Evolutionary conservation across 2,888 invertebrate genomes (phyloP).

Genomic region (Agrotis puta): DNA sequence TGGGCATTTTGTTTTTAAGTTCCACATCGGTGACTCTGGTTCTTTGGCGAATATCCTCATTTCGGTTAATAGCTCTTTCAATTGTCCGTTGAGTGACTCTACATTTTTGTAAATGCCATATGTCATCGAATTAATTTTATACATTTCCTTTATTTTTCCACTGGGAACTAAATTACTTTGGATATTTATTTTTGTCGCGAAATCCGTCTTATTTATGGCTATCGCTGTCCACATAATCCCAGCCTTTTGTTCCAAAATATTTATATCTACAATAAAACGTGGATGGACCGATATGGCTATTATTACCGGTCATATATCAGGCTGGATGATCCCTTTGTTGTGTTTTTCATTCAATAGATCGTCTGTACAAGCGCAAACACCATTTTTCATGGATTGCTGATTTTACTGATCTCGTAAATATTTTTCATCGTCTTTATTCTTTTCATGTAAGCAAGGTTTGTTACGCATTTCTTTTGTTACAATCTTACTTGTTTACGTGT

Average conservation of each 20-base stretch:
- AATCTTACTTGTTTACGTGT: not conserved
- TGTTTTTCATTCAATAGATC: conserved; percentile 38
- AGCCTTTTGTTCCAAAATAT: conserved; percentile 35
- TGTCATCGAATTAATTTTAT: not conserved
- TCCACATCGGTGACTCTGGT: too few species aligned
- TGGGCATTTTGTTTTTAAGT: too few species aligned
- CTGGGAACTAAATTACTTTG: conserved; percentile 1
- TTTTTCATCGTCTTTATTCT: conserved; percentile 29
- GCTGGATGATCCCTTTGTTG: conserved; percentile 44
- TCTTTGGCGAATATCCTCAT: too few species aligned
- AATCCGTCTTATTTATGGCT: conserved; percentile 15
- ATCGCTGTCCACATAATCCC: conserved; percentile 18
- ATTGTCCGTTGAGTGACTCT: too few species aligned
- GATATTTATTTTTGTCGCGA: not conserved
- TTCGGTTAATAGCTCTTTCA: too few species aligned
- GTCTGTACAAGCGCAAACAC: conserved; percentile 2
- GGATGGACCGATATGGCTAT: conserved; percentile 35
- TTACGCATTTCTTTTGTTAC: not conserved
- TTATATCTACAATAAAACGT: conserved; percentile 41
- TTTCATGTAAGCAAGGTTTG: not conserved
- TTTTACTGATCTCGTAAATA: conserved; percentile 48
- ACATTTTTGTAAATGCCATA: too few species aligned
- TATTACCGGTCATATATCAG: conserved; percentile 45
- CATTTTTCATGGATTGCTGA: conserved; percentile 52
- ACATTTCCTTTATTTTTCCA: not conserved